Conservation (phyloP, 2,888 invertebrate genomes). For the Dimorphilus gyrociliatus region DNA sequence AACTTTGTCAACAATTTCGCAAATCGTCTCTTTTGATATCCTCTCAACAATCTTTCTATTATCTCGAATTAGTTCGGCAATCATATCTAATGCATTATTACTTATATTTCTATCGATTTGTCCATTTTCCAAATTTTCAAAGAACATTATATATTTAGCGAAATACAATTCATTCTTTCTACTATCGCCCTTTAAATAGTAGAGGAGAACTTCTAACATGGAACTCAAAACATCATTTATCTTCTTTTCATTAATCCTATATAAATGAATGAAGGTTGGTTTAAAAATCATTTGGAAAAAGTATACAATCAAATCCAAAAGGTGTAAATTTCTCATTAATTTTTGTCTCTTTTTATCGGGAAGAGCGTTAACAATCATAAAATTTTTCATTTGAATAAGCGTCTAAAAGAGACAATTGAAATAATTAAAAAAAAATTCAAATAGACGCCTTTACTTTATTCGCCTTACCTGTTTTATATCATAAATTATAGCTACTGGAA, state of each 20-base stretch:
- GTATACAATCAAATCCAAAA: too few relatives aligned
- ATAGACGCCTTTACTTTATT: too few relatives aligned
- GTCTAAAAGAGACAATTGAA: too few relatives aligned
- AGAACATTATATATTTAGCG: conserved; percentile 34
- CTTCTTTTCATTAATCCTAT: neutral
- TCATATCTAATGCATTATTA: conserved; percentile 9
- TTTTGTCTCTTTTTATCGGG: conserved; percentile 16
- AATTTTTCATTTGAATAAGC: conserved; percentile 12
- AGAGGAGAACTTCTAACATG: conserved; percentile 27
- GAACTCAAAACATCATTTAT: neutral
- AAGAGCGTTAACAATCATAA: conserved; percentile 12
- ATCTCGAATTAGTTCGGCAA: conserved; percentile 10
- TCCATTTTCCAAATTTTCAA: too few relatives aligned
- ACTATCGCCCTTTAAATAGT: conserved; percentile 33
- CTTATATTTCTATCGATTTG: too few relatives aligned
- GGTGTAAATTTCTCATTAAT: conserved; percentile 16
- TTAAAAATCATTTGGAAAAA: too few relatives aligned
- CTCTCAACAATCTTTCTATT: conserved; percentile 11
- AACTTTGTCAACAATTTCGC: too few relatives aligned
- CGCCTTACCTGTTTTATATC: too few relatives aligned
- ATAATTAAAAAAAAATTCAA: too few relatives aligned
- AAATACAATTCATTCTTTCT: conserved; percentile 36
- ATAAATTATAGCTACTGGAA: too few relatives aligned
- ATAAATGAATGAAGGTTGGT: too few relatives aligned
- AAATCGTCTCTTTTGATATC: conserved; percentile 6